Base-by-base conservation (phyloP, 1,140 invertebrate genomes). In the Tenebrio molitor region DNA sequence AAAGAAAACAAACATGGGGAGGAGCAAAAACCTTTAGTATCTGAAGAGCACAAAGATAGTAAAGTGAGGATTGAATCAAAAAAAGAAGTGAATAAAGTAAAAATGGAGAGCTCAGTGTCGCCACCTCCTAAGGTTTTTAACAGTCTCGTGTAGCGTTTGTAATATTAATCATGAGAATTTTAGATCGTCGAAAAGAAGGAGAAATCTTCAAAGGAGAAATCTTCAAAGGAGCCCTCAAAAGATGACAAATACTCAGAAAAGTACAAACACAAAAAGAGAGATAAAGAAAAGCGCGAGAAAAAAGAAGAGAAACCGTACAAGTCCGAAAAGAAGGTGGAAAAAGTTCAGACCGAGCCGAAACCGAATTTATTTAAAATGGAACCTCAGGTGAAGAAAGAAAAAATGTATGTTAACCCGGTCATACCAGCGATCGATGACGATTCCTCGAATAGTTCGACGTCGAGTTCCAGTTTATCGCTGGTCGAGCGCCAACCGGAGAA, bases 1-100 rank as follows among this genome's bases (percentile, higher is more conserved):
- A 79, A 80, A 77, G 46, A 83, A 77, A 53, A 81, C 69, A 78
- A 82, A 75, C 74, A 78, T 16, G 42, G 64, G 46, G 69, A 75
- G 34, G 71, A 76, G 25, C 65, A 72, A 10, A 75, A 75, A 46
- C n/a, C n/a, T n/a, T n/a, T n/a, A 50, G 53, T 16, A n/a, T n/a
- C n/a, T n/a, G 36, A 73, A 29, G 71, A 77, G 14, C 46, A 72
- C 23, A 75, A 71, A 67, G 50, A 78, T 2, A 71, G 70, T 64
- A 21, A 68, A 46, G 58, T 71, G 5, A 50, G 66, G 5, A 71
- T 65, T 33, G 66, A 76, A 19, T 16, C 71, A 7, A 68, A 74
- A n/a, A 76, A 76, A 64, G 15, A 64, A 5, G 23, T 3, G 46
- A 76, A 21, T 7, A 46, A 68, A 68, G 19, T 50, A 2, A 41